A percentile compares a stretch with the other conserved stretches of the same genome.
Conservation (phyloP, 2,113 vertebrate species). For the Calidris pugnax region DNA sequence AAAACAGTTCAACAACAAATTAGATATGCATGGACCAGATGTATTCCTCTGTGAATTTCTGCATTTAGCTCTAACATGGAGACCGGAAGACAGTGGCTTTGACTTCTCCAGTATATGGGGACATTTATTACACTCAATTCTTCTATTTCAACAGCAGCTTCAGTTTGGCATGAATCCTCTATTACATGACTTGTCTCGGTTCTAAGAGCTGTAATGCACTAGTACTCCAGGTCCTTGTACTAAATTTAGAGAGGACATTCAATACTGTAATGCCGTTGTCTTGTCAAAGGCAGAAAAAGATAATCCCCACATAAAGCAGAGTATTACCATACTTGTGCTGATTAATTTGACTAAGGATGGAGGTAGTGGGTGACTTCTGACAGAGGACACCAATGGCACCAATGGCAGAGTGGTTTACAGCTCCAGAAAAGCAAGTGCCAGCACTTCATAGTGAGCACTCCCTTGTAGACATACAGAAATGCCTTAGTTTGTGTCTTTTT, state of each 20-base stretch:
- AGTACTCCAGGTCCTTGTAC: background rate
- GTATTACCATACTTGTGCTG: background rate
- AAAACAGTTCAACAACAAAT: background rate
- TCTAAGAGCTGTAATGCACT: background rate
- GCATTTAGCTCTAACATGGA: background rate
- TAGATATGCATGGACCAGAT: background rate
- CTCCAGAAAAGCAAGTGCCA: background rate
- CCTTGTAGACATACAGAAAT: fast-evolving
- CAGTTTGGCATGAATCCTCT: background rate
- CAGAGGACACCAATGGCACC: background rate
- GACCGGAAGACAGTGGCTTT: background rate
- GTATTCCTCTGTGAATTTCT: background rate
- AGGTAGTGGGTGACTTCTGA: background rate
- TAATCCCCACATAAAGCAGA: background rate
- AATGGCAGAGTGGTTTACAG: background rate
- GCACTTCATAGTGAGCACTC: background rate
- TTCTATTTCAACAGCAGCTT: background rate
- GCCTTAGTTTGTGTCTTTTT: background rate
- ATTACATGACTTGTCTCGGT: background rate
- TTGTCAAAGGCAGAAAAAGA: background rate
- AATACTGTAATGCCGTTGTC: background rate
- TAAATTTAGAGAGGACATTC: slow-evolving; percentile 5
- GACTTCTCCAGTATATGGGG: background rate
- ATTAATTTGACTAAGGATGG: background rate
- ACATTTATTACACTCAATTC: background rate